Base-by-base conservation (phyloP, 2,797 vertebrate species). In the Gephyroberyx darwinii region DNA sequence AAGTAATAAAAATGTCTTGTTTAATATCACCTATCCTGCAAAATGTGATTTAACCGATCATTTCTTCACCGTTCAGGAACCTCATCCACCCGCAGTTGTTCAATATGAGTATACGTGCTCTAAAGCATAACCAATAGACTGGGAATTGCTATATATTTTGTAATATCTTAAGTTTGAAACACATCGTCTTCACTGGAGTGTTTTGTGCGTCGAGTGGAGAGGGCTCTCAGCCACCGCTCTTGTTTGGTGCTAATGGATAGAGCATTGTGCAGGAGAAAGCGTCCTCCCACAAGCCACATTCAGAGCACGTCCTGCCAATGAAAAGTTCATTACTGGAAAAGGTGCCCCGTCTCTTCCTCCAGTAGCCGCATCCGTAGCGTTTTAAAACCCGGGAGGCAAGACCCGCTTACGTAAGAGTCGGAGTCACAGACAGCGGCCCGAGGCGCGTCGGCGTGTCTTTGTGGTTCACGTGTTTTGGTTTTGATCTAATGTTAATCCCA, bases 271-370 rank as follows among this genome's bases (percentile, higher is more conserved):
- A 82, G 80, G 59, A 75, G 75, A 89, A 75, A 51, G 8, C 75
- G 47, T 85, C 88, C 83, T 82, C 86, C 86, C 81, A 81, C 89
- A 64, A 80, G 69, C 77, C 8, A 8, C 85, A 90, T 87, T 84
- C 82, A 88, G 26, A 66, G 61, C 75, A 87, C 88, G 86, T 90
- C 88, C 80, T 88, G 86, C 75, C 70, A 57, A 78, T 81, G 82
- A 89, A 88, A 87, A 85, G 81, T 88, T 90, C 66, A 86, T 86
- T 76, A 80, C 83, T 75, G 51, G 61, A 65, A 73, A 74, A 77
- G 71, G 76, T 64, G 37, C 19, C 57, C 55, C 8, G 5, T 65
- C 48, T 72, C 73, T 74, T 75, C 77, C 80, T 61, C 74, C 65
- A 17, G 58, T 77, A 85, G 87, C 74, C 77, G 58, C 67, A 75